Evolutionary conservation across 2,888 invertebrate genomes (phyloP), one percentile per base, ranked within the genome.

Genomic region (Andrena minutula): DNA sequence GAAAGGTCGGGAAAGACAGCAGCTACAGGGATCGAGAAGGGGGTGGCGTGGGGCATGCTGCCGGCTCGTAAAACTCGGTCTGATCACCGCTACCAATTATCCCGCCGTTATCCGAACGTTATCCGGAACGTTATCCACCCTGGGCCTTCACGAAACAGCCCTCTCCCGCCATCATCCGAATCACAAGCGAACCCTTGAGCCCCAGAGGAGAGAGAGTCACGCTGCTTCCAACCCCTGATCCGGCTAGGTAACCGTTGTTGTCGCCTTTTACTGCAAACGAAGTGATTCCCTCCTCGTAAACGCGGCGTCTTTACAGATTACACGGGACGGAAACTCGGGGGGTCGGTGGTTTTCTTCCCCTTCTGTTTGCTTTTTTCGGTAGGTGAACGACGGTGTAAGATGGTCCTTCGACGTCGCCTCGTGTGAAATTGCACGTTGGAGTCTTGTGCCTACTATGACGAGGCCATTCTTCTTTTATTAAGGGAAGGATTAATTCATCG

Each of bases 81-180:
- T 93, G 94, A 94, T 94, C 93, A 93, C 93, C 92, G 90, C 89
- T 91, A 93, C 93, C 93, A 94, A 94, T 94, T 94, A 94, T 93
- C 93, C 93, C 90, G 90, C 92, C 92, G 93, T 94, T 93, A 93
- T 92, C 93, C 93, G 88, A 88, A 90, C 91, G 91, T 92, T 92
- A 91, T 92, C 90, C 92, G 89, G 89, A 85, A 90, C 92, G 92
- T 93, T 93, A 92, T 93, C 91, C 92, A 90, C 86, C 80, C 85
- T 80, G 82, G 79, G 60, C 86, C 75, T 78, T 85, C 78, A 79
- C 69, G 80, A 79, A 87, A 85, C 86, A 85, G 79, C 86, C 89
- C 88, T 81, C 80, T 10, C 81, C 87, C 69, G 80, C 88, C 87
- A 89, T 88, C 89, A 89, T 89, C 87, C 86, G 89, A 88, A 88